These are phyloP conservation scores for Cosmopolites sordidus DNA, from an alignment of 2,888 invertebrate genomes.

Conservation along the genomic window DNA sequence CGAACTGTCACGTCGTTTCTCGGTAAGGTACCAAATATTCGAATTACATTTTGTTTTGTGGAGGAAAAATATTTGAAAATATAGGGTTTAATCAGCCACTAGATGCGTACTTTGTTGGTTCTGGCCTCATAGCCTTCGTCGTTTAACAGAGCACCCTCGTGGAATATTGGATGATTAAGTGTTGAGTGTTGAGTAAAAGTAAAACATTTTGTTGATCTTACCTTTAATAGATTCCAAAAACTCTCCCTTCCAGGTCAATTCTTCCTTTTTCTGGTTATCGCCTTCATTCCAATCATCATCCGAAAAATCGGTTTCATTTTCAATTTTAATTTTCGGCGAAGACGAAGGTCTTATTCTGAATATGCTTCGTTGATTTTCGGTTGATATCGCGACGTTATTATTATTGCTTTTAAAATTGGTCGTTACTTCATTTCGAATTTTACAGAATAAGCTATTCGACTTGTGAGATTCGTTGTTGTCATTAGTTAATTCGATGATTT, in stretches of 20 bases:
- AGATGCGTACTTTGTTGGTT: too few species aligned
- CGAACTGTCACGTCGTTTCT: too few species aligned
- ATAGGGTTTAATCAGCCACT: too few species aligned
- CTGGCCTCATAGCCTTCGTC: too few species aligned
- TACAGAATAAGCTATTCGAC: neutral
- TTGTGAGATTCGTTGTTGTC: neutral
- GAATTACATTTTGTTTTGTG: too few species aligned
- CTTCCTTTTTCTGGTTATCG: slow-evolving; percentile 1
- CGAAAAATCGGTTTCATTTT: slow-evolving; percentile 16
- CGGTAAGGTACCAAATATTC: too few species aligned
- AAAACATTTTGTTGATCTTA: too few species aligned
- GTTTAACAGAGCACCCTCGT: too few species aligned
- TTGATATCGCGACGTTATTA: neutral
- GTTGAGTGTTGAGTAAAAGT: too few species aligned
- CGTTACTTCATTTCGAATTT: neutral
- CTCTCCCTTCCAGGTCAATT: slow-evolving; percentile 9
- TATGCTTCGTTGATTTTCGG: neutral
- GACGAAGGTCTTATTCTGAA: neutral
- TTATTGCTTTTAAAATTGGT: slow-evolving; percentile 11
- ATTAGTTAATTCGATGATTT: slow-evolving; percentile 26
- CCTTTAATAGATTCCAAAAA: slow-evolving; percentile 20
- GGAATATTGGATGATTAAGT: too few species aligned
- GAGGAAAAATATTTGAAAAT: too few species aligned
- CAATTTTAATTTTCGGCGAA: slow-evolving; percentile 7
- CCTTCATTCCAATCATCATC: slow-evolving; percentile 18